Base-by-base conservation (phyloP, 2,113 vertebrate species). In the Notechis scutatus region DNA sequence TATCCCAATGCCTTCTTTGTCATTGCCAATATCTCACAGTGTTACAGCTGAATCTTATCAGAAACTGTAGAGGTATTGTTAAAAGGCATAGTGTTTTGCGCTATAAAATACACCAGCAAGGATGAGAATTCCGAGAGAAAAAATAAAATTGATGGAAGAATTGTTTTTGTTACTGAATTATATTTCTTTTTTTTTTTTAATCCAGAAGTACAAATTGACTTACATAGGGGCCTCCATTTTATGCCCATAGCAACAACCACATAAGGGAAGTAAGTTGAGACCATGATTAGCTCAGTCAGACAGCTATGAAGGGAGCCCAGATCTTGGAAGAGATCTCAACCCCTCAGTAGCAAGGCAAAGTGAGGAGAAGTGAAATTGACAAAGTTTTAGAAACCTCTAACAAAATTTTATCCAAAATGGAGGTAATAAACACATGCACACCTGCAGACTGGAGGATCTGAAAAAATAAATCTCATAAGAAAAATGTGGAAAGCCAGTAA, bases 1-100 rank as follows among this genome's bases (percentile, higher is more conserved):
- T 2, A 7, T 93, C 29, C 89, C 23, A 15, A 14, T 57, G 56
- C 89, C 5, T 94, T 93, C 93, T 91, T 85, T 86, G 61, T 90
- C 47, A 39, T 4, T 87, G 56, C 42, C 39, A 64, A 54, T 12
- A 20, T 85, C 54, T 59, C 34, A 14, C 23, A 42, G 45, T 54
- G 1, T 47, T 89, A 23, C 9, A 9, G 10, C 45, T 29, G 56
- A 24, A 26, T n/a, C 9, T 39, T 10, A 11, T 26, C 8, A 52
- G 4, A 10, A 21, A 10, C 26, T 12, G 29, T 85, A 8, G 42
- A 26, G 21, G 39, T 69, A 34, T 2, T 87, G 57, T 11, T 87
- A 5, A 59, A n/a, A 87, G 39, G 15, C n/a, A 91, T 42, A 29
- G 42, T 18, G 34, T 91, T 5, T 23, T 55, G 10, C 5, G 4